These are phyloP conservation scores for Gobius niger DNA, from an alignment of 2,113 vertebrate genomes.

Conservation along the genomic window DNA sequence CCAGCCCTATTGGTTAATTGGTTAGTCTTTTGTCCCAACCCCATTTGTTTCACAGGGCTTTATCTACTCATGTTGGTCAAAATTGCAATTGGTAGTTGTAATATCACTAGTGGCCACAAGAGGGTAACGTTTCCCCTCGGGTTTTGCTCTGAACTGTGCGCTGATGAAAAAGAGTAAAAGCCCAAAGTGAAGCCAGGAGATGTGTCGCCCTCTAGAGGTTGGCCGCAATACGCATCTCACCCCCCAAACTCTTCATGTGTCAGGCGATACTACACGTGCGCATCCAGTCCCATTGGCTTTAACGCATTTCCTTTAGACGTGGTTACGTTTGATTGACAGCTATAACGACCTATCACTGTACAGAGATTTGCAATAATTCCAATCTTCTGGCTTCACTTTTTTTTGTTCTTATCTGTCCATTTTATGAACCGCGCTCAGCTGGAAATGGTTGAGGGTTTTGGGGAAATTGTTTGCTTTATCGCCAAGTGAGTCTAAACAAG, in stretches of 20 bases:
- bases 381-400: not conserved
- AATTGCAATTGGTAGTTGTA: not conserved
- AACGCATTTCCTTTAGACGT: not conserved
- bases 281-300: not conserved
- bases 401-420: not conserved
- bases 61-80: not conserved
- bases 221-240: not conserved
- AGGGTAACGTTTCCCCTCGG: not conserved
- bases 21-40: too few species aligned
- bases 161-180: not conserved
- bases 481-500: too few species aligned
- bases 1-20: too few species aligned
- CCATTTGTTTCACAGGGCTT: too few species aligned
- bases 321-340: not conserved
- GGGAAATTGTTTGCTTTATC: not conserved
- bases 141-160: not conserved
- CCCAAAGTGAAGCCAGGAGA: conserved; percentile 1
- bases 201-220: conserved; percentile 3
- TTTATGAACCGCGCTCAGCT: not conserved
- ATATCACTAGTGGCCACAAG: not conserved
- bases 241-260: not conserved
- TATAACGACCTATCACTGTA: conserved; percentile 13
- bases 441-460: conserved; percentile 6
- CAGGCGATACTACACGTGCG: not conserved
- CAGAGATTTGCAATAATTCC: conserved; percentile 2